Base-by-base conservation (phyloP, 2,888 invertebrate species). In the Adelphocoris suturalis region DNA sequence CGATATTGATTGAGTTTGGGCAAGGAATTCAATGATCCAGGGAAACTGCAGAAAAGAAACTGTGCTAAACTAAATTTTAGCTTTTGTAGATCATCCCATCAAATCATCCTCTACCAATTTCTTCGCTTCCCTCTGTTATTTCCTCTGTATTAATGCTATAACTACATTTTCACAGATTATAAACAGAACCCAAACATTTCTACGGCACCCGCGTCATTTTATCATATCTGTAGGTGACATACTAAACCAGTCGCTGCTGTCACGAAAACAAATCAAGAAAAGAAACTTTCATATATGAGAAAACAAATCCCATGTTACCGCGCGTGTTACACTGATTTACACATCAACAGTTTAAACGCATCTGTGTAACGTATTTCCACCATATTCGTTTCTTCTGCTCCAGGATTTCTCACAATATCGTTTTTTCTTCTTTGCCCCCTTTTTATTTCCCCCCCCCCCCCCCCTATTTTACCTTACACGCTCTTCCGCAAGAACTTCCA, bases 251-350 rank as follows among this genome's bases (percentile, higher is more conserved):
- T 68, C 68, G 0, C 12, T 3, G 12, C 68, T 16, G 52, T 52
- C 52, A 16, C 19, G 2, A n/a, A 52, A 23, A 23, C 68, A 9
- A 61, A 61, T 61, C 19, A 68, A 68, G 27, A 23, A 68, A 27
- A 68, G 23, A 23, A 7, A 68, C n/a, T 19, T 27, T 57, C 68
- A 23, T 19, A 27, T 68, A 68, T 68, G 27, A 68, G 68, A 19
- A 19, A 68, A 23, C 68, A 68, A 5, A 68, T 27, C 68, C 68
- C 68, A 23, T 68, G 68, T 68, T 52, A 82, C 52, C 37, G 52
- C 52, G 52, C 52, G 82, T 85, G 85, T 85, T 85, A 85, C 85
- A 37, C 57, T 85, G 85, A 85, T 85, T 85, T 61, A 85, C 85
- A 57, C 85, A 52, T 48, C 82, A 82, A 14, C 82, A 82, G 82